Evolutionary conservation across 2,797 vertebrate genomes (phyloP).

Genomic region (Urophycis tenuis): DNA sequence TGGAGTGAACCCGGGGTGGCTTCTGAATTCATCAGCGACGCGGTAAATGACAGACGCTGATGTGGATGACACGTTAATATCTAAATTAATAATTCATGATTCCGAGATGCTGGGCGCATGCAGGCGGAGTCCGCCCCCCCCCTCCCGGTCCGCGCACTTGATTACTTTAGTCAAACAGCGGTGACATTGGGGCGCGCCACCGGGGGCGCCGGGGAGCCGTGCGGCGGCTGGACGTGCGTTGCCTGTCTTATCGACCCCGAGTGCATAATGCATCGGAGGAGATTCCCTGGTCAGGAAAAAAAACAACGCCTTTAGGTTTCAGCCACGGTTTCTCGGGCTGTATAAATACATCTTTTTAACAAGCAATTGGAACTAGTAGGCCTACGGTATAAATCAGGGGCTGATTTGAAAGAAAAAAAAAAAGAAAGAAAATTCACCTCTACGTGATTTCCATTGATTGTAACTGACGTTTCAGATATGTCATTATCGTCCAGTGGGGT

Average conservation of each 20-base stretch:
- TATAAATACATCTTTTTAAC: background rate
- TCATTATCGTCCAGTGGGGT: too few relatives aligned
- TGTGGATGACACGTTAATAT: constrained; percentile 43
- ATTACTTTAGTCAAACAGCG: background rate
- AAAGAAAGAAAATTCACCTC: too few relatives aligned
- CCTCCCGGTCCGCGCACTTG: background rate
- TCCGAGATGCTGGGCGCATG: constrained; percentile 32
- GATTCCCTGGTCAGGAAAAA: too few relatives aligned
- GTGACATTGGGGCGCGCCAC: background rate
- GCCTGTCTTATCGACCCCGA: background rate
- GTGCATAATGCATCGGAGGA: too few relatives aligned
- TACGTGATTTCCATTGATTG: too few relatives aligned
- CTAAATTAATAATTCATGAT: constrained; percentile 54
- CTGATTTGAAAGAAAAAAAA: too few relatives aligned
- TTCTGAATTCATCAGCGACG: background rate
- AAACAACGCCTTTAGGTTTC: too few relatives aligned
- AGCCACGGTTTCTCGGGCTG: background rate
- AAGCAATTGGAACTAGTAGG: background rate
- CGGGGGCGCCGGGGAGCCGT: too few relatives aligned
- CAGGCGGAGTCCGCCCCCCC: background rate
- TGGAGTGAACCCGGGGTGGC: too few relatives aligned
- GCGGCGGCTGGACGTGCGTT: background rate
- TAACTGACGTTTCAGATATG: too few relatives aligned
- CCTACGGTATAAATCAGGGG: too few relatives aligned
- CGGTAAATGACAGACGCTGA: constrained; percentile 13